Percentiles rank a stretch among this genome's conserved stretches.
Evolutionary conservation across 2,113 vertebrate species (phyloP).

Genomic region (Ictalurus furcatus): DNA sequence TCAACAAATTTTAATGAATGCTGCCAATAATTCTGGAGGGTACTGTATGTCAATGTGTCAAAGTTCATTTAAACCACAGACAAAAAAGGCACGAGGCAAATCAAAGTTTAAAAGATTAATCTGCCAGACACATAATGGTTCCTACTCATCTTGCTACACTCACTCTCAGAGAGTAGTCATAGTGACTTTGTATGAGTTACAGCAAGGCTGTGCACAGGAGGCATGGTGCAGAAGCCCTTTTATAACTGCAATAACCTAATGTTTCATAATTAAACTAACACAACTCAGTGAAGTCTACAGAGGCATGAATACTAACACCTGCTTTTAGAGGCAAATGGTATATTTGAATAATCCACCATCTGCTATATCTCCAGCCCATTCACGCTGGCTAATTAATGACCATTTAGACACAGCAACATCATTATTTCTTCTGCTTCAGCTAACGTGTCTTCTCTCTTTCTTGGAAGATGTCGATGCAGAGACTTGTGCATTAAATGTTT

Average conservation of each 20-base stretch:
- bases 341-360: conserved; percentile 48
- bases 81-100: neutral
- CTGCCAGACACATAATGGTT: neutral
- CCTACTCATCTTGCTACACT: conserved; percentile 23
- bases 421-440: conserved; percentile 18
- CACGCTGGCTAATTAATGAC: conserved; percentile 44
- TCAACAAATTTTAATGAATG: neutral
- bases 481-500: neutral
- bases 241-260: conserved; percentile 46
- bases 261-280: conserved; percentile 49
- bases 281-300: conserved; percentile 37
- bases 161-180: conserved; percentile 33
- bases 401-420: conserved; percentile 35
- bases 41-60: neutral
- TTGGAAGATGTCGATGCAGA: neutral
- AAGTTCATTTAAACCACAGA: neutral
- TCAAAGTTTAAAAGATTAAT: neutral
- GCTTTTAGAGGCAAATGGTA: conserved; percentile 37
- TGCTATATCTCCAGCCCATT: conserved; percentile 43
- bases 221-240: conserved; percentile 26
- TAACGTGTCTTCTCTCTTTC: neutral
- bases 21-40: neutral
- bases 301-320: conserved; percentile 48
- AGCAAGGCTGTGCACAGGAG: neutral
- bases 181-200: conserved; percentile 34